Evolutionary conservation across 2,113 vertebrate species (phyloP), one percentile per base, ranked within the genome.

Genomic region (Etheostoma spectabile): DNA sequence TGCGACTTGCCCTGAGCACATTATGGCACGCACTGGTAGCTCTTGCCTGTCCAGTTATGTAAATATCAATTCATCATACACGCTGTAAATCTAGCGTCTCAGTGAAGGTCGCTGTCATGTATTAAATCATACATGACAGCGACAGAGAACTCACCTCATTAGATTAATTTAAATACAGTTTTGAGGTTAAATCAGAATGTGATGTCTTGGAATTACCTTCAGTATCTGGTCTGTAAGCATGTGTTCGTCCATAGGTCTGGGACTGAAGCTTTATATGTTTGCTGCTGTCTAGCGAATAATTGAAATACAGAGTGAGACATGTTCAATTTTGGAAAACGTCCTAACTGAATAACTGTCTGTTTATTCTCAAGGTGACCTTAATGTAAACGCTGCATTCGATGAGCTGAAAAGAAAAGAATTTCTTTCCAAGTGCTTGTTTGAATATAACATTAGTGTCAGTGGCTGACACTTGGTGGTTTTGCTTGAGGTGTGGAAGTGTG

Each of bases 61-160:
- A 65, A 85, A 85, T 51, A 75, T 82, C 66, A 66, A 21, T 63
- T 80, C 49, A 46, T 74, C 74, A 42, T 70, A 46, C 60, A 16
- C 46, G 77, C 63, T 22, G 42, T 59, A 72, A 86, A 84, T 82
- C 61, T 1, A 1, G 55, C 6, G 13, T 74, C 68, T 79, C 61
- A 8, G 55, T 63, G 38, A 73, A 59, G 35, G 51, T 88, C 66
- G 60, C 75, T 78, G 85, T 87, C 85, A 64, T 48, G 19, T 30
- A 46, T 74, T 19, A 75, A 75, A 87, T 88, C 19, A 27, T n/a
- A 81, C 68, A 75, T 61, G 88, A 83, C 72, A 49, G 79, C 56
- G 53, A 74, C 79, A 24, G 77, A 84, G 52, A 45, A 24, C 27
- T 22, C 1, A 49, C 64, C 2, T 1, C 6, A 42, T 55, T 53